Evolutionary conservation across 2,797 vertebrate genomes (phyloP).

Genomic region (Ceryle rudis): DNA sequence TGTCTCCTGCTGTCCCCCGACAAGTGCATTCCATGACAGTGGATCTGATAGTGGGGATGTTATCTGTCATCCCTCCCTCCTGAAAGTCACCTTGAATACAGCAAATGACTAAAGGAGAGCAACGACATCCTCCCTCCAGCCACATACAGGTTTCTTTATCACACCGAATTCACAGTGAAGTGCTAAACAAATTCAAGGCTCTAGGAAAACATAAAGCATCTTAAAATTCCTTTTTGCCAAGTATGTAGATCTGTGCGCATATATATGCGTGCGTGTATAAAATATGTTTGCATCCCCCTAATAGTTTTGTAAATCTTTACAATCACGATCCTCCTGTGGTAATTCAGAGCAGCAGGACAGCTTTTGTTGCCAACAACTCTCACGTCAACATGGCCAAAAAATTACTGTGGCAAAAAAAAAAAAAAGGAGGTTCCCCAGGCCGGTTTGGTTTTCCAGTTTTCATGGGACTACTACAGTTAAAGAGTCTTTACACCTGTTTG

Average conservation of each 20-base stretch:
- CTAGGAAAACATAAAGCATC: not conserved
- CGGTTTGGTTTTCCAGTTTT: not conserved
- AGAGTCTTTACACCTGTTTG: not conserved
- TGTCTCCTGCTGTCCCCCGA: slow-evolving; percentile 72
- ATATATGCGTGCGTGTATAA: rapidly evolving
- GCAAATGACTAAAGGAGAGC: slow-evolving; percentile 63
- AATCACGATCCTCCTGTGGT: not conserved
- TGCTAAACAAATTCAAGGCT: not conserved
- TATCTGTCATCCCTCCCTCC: slow-evolving; percentile 78
- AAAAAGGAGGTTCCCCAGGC: not conserved
- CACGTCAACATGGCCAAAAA: not conserved
- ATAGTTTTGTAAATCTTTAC: not conserved
- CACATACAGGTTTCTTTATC: not conserved
- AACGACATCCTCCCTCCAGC: not conserved
- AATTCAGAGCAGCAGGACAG: not conserved
- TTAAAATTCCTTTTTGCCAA: not conserved
- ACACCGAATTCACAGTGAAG: not conserved
- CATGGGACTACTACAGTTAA: rapidly evolving
- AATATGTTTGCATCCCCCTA: not conserved
- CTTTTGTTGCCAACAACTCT: not conserved
- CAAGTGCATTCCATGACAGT: slow-evolving; percentile 67
- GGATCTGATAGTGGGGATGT: slow-evolving; percentile 53
- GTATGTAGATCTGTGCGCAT: rapidly evolving
- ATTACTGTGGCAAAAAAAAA: not conserved
- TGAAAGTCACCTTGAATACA: slow-evolving; percentile 85